These are phyloP conservation scores for Mohoua ochrocephala DNA, from an alignment of 2,113 vertebrate species.

Conservation along the genomic window DNA sequence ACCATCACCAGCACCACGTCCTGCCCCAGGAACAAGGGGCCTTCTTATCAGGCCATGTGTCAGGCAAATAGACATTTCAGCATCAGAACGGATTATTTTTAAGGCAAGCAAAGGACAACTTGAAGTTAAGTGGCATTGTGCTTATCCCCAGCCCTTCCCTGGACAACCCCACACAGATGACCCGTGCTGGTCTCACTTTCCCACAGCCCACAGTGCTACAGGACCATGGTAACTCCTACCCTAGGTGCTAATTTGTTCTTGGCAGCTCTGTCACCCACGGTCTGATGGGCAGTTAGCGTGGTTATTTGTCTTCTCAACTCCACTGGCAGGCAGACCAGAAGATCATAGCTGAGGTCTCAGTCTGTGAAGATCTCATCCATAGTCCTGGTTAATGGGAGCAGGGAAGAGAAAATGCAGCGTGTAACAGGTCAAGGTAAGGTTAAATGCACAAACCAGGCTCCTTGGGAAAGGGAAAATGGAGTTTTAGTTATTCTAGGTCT, in stretches of 20 bases:
- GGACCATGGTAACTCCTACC: neutral
- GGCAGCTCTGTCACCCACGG: neutral
- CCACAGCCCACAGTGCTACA: neutral
- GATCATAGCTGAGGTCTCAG: neutral
- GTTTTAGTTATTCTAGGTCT: neutral
- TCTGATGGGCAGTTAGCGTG: neutral
- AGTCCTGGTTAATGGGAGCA: neutral
- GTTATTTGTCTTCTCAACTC: constrained; percentile 16
- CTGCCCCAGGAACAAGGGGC: neutral
- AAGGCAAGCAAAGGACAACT: constrained; percentile 5
- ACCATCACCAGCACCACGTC: neutral
- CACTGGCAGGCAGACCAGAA: neutral
- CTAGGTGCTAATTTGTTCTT: neutral
- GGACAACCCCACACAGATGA: neutral
- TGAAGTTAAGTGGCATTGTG: constrained; percentile 30
- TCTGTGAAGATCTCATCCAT: neutral
- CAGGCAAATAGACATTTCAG: neutral
- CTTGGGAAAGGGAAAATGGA: neutral
- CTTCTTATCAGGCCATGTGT: neutral
- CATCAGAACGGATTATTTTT: neutral
- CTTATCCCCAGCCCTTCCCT: constrained; percentile 3
- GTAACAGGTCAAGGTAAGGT: neutral
- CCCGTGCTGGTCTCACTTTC: neutral
- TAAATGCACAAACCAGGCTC: neutral
- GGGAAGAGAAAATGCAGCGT: neutral